A percentile compares a stretch with the other conserved stretches of the same genome.
phyloP scores from a whole-genome alignment of 2,113 vertebrate species.

The Anhinga anhinga region DNA sequence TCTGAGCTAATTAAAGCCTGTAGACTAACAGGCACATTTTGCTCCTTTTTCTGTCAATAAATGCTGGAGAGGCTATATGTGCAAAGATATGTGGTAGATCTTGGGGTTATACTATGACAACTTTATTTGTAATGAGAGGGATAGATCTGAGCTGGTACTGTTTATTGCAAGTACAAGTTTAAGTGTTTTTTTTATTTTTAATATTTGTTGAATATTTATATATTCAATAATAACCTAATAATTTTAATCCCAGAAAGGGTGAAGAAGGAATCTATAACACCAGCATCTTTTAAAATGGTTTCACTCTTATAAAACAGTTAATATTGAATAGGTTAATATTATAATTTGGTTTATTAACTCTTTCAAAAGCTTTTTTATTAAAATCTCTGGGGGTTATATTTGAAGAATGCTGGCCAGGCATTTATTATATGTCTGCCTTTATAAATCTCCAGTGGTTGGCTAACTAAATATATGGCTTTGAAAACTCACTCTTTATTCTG shows the following conservation, averaged over 20 bases:
- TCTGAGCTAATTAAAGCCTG: constrained; percentile 27
- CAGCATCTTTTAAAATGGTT: neutral
- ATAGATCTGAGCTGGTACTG: neutral
- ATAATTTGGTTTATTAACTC: neutral
- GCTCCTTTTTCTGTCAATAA: neutral
- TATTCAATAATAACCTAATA: neutral
- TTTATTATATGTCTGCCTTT: neutral
- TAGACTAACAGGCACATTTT: neutral
- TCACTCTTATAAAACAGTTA: neutral
- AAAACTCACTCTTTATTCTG: neutral
- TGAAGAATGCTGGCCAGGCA: neutral
- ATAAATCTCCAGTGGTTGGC: neutral
- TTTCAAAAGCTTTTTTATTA: neutral
- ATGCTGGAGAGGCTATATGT: neutral
- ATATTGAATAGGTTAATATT: neutral
- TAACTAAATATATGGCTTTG: neutral
- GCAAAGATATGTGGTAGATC: neutral
- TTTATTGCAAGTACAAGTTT: neutral
- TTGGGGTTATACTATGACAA: neutral
- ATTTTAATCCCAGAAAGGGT: neutral
- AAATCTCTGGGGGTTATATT: neutral
- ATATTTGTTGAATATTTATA: no score
- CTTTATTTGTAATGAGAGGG: neutral
- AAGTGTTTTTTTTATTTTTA: neutral
- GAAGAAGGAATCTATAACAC: neutral